Base-by-base conservation (phyloP, 2,113 vertebrate species). In the Ammospiza nelsoni region DNA sequence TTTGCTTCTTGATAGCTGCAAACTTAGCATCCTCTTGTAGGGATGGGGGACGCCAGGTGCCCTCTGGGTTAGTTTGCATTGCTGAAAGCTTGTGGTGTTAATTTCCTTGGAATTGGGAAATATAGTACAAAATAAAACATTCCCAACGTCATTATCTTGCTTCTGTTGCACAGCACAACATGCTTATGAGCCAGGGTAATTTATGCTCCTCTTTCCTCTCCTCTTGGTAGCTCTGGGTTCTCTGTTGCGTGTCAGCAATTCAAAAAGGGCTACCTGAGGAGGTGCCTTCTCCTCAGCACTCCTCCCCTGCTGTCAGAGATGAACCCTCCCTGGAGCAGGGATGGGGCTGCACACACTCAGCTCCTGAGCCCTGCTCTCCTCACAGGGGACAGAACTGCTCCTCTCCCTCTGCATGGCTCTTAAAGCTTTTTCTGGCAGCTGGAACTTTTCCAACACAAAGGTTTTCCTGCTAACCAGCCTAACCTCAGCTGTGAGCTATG, bases 271-370 rank as follows among this genome's bases (percentile, higher is more conserved):
- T 27, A 33, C 18, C 35, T 39, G 49, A 44, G 63, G 39, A 66
- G 37, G 7, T 16, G 29, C 15, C 65, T 22, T 39, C 59, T 73
- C 35, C 46, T 39, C 10, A 1, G 41, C 37, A 18, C 48, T 51
- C 6, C 11, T 41, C 1, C 23, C 41, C 41, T 72, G 23, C 2
- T 43, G 29, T n/a, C 75, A 31, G 43, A 27, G 14, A 27, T 1
- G 61, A 77, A 9, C 20, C 35, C 20, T 33, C 19, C 8, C 22
- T 21, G 43, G 11, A 66, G 28, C 28, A 5, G 59, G 37, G 37
- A 25, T n/a, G 43, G 46, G 54, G 8, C 2, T 1, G 2, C 25
- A 16, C 2, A 2, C 8, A 62, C 41, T 28, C 67, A 35, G 20
- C 9, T 79, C 20, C 65, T 16, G 12, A 35, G 9, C 33, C 21